Conservation (phyloP, 2,797 vertebrate genomes). For the Mus caroli region DNA sequence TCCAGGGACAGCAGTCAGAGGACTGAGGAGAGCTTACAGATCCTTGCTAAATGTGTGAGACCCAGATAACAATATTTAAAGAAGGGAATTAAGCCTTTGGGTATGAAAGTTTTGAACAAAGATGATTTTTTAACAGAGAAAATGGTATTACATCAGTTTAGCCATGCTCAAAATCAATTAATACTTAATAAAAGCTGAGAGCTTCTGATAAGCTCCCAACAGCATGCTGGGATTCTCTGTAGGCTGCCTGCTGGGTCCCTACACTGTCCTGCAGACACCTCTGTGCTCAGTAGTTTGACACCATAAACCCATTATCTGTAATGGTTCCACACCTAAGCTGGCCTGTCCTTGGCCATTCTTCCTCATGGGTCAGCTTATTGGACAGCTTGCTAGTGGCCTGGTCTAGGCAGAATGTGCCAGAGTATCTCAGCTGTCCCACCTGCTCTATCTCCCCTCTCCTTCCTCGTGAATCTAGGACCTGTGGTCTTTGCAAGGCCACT, state of each 20-base stretch:
- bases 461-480: not conserved
- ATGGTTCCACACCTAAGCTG: fast-evolving
- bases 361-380: fast-evolving
- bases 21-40: not conserved
- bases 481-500: fast-evolving
- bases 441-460: not conserved
- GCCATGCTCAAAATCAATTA: not conserved
- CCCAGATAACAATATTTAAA: constrained; percentile 2
- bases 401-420: not conserved
- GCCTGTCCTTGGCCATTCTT: not conserved
- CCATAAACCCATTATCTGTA: fast-evolving
- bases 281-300: not conserved
- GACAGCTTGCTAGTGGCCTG: too few relatives aligned
- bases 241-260: not conserved
- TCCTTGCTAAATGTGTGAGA: not conserved
- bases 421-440: not conserved
- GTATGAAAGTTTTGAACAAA: not conserved
- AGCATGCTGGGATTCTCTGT: not conserved
- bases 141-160: not conserved
- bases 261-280: not conserved
- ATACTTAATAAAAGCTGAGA: not conserved
- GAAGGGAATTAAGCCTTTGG: not conserved
- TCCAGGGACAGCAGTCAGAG: not conserved
- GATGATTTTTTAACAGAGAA: not conserved
- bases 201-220: not conserved